A percentile compares a stretch with the other conserved stretches of the same genome.
Conservation (phyloP, 2,113 vertebrate species). For the Gasterosteus nipponicus region DNA sequence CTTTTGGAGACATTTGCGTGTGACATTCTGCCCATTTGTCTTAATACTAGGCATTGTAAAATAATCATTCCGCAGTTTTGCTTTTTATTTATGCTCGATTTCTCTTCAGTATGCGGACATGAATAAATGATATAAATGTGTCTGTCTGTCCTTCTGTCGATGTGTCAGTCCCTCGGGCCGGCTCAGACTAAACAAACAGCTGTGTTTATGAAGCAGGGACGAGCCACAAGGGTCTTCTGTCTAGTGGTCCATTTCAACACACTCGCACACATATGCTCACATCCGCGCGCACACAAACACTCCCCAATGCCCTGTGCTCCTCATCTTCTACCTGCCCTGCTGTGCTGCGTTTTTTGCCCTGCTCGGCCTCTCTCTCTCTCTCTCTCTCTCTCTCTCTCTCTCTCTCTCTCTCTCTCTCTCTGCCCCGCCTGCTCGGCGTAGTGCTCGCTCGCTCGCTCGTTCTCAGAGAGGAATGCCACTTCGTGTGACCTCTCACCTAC, state of each 20-base stretch:
- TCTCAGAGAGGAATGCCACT: constrained; percentile 84
- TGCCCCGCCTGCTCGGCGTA: constrained; percentile 47
- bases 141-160: constrained; percentile 73
- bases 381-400: constrained; percentile 21
- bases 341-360: constrained; percentile 55
- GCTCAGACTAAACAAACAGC: constrained; percentile 80
- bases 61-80: constrained; percentile 48
- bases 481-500: constrained; percentile 84
- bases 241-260: constrained; percentile 72
- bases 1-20: constrained; percentile 19
- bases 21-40: constrained; percentile 8
- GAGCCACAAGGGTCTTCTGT: constrained; percentile 75
- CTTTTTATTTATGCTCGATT: constrained; percentile 61
- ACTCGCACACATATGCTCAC: constrained; percentile 27
- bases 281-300: background rate
- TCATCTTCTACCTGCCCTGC: constrained; percentile 70
- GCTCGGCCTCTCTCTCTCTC: constrained; percentile 6
- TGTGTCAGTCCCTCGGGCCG: constrained; percentile 65
- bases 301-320: constrained; percentile 43
- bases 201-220: constrained; percentile 74
- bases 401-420: constrained; percentile 21
- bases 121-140: constrained; percentile 74
- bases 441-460: constrained; percentile 38
- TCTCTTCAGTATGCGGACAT: constrained; percentile 64
- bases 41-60: constrained; percentile 54